phyloP scores from a whole-genome alignment of 2,797 vertebrate species.

The Ceryle rudis region DNA sequence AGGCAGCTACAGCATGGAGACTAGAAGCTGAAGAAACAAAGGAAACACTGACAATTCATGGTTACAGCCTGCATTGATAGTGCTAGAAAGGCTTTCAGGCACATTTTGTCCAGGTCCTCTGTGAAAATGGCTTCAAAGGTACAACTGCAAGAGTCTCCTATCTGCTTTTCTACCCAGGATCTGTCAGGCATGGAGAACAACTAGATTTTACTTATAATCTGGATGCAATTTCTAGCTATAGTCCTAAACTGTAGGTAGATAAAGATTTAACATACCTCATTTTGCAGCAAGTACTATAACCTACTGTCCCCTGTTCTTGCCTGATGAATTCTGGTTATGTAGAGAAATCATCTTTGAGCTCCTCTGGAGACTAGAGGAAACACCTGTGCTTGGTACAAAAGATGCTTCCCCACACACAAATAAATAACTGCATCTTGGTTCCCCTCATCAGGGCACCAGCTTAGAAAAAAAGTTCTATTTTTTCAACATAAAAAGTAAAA shows the following conservation, averaged over 20 bases:
- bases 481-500: background rate
- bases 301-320: background rate
- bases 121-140: background rate
- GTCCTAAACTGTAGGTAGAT: background rate
- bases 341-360: background rate
- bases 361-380: background rate
- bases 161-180: background rate
- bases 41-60: background rate
- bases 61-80: background rate
- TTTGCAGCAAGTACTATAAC: background rate
- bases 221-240: background rate
- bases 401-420: background rate
- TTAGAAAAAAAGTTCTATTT: background rate
- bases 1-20: background rate
- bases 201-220: background rate
- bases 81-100: background rate
- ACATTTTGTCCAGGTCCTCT: background rate
- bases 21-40: background rate
- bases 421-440: background rate
- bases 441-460: background rate
- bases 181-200: background rate
- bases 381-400: background rate
- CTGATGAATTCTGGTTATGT: background rate
- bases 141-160: background rate
- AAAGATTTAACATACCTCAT: background rate